Evolutionary conservation across 2,888 invertebrate species (phyloP).

Genomic region (Macrosoma leucophasiata): DNA sequence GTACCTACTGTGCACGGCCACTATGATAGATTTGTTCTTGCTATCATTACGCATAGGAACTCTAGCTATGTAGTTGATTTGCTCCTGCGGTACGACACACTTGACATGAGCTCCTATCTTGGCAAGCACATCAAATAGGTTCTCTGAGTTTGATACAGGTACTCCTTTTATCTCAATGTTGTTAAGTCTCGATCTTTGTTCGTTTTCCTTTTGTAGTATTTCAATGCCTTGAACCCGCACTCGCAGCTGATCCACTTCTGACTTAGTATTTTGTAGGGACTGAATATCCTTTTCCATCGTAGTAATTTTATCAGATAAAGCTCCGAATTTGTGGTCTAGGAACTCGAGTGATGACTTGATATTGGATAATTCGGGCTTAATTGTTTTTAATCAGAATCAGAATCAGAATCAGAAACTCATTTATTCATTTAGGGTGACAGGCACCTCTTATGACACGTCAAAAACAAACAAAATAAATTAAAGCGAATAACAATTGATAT

Average conservation of each 20-base stretch:
- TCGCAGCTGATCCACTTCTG: constrained; percentile 1
- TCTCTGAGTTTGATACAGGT: constrained; percentile 5
- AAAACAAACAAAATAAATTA: too few species aligned
- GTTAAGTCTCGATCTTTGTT: constrained; percentile 8
- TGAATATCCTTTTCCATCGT: constrained; percentile 3
- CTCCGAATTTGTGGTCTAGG: background rate
- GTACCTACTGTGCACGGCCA: constrained; percentile 1
- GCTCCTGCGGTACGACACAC: constrained; percentile 5
- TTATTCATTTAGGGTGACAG: too few species aligned
- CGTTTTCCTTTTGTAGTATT: background rate
- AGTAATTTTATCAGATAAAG: constrained; percentile 1
- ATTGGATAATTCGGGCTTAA: background rate
- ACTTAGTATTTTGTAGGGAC: constrained; percentile 2
- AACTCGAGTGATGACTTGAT: background rate
- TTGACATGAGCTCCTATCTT: constrained; percentile 8
- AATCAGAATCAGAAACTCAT: too few species aligned
- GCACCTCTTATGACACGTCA: too few species aligned
- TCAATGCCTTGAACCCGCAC: constrained; percentile 4
- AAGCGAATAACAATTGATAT: too few species aligned
- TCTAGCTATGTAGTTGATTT: constrained; percentile 9
- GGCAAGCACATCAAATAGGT: constrained; percentile 2
- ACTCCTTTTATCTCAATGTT: constrained; percentile 11
- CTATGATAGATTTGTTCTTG: constrained; percentile 5
- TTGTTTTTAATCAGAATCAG: too few species aligned
- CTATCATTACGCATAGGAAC: constrained; percentile 3